These are phyloP conservation scores for Cosmorhoe ocellata DNA, from an alignment of 2,888 invertebrate genomes.

Conservation along the genomic window DNA sequence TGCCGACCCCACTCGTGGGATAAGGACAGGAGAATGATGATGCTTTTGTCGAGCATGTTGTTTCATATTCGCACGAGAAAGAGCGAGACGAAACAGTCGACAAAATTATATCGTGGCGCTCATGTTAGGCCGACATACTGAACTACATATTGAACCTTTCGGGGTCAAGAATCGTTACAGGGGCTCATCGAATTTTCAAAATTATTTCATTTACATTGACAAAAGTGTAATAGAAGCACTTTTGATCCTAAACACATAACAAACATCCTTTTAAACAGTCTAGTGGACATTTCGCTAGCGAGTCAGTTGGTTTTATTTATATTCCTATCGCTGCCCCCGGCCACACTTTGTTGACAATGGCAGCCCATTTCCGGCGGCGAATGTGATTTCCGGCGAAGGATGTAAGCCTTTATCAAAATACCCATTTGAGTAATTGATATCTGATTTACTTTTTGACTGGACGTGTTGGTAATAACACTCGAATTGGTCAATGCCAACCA, in stretches of 20 bases:
- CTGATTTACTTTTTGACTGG: neutral
- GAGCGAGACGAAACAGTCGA: no score
- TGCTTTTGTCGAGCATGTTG: no score
- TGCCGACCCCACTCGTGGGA: no score
- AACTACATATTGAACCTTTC: no score
- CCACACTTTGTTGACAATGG: constrained; percentile 21
- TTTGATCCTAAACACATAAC: constrained; percentile 11
- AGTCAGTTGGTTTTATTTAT: constrained; percentile 17
- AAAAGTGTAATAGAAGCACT: constrained; percentile 2
- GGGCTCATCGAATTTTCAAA: no score
- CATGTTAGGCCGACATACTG: no score
- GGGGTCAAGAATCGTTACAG: no score
- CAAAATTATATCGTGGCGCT: no score
- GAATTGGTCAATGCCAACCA: neutral
- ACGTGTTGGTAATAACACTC: neutral
- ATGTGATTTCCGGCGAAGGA: constrained; percentile 28
- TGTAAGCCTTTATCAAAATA: constrained; percentile 22
- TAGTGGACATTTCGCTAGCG: constrained; percentile 3
- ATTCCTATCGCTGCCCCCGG: constrained; percentile 15
- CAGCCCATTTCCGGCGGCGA: constrained; percentile 29
- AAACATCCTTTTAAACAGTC: constrained; percentile 10
- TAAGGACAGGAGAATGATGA: no score
- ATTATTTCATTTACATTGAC: neutral
- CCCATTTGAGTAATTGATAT: constrained; percentile 10
- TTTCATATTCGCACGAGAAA: no score